Conservation (phyloP, 2,797 vertebrate species). For the Melanotaenia nigrans region DNA sequence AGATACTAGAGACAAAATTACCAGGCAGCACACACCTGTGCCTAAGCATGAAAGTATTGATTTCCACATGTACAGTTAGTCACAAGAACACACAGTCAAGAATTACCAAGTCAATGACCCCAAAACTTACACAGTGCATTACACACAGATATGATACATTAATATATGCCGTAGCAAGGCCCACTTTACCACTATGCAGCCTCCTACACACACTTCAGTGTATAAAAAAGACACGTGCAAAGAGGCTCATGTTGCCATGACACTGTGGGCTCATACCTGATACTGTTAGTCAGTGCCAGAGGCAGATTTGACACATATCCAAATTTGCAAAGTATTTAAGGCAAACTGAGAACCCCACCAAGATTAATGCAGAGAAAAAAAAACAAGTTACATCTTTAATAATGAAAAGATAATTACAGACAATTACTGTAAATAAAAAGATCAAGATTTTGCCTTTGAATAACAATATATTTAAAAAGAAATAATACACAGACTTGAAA, state of each 20-base stretch:
- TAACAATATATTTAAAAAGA: neutral
- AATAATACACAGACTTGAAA: no score
- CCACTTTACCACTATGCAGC: conserved; percentile 40
- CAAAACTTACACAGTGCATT: conserved; percentile 8
- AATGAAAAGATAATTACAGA: neutral
- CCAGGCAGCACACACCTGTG: neutral
- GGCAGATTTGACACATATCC: neutral
- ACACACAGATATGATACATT: conserved; percentile 1
- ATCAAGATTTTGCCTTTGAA: neutral
- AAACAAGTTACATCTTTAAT: neutral
- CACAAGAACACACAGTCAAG: neutral
- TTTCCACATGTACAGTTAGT: conserved; percentile 4
- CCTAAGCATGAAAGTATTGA: conserved; percentile 7
- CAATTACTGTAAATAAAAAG: neutral
- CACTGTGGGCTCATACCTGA: conserved; percentile 29
- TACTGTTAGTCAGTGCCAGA: conserved; percentile 8
- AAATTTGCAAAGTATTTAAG: conserved; percentile 4
- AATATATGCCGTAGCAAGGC: conserved; percentile 11
- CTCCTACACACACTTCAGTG: conserved; percentile 57
- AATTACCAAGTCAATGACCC: conserved; percentile 3
- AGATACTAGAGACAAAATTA: neutral
- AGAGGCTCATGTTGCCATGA: conserved; percentile 56
- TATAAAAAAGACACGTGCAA: conserved; percentile 40
- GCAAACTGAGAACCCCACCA: neutral
- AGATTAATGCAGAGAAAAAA: neutral